A percentile compares a stretch with the other conserved stretches of the same genome.
Evolutionary conservation across 2,113 vertebrate genomes (phyloP).

Genomic region (Petaurus breviceps): DNA sequence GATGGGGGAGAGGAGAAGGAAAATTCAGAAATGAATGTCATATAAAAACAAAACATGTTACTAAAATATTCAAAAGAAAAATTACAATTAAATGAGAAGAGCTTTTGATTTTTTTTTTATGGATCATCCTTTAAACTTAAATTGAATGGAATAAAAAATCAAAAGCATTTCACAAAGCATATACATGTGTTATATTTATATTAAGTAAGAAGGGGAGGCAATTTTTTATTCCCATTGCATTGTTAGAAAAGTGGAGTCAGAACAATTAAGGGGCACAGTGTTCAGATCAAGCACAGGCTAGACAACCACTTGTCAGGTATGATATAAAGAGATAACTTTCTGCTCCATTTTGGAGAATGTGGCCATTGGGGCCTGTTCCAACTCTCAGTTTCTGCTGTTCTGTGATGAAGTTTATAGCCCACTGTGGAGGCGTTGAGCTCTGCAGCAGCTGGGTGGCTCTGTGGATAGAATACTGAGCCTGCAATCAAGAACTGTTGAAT

Average conservation of each 20-base stretch:
- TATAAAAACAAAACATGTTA: neutral
- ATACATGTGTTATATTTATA: neutral
- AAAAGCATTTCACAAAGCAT: neutral
- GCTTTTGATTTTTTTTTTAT: neutral
- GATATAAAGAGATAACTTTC: neutral
- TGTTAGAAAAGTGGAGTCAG: neutral
- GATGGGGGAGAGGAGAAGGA: neutral
- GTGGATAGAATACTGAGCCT: neutral
- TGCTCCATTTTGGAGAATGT: neutral
- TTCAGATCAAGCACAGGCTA: neutral
- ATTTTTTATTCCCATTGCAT: constrained; percentile 8
- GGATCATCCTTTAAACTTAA: neutral
- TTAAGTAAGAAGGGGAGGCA: neutral
- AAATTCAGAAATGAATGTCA: neutral
- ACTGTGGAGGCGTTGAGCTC: neutral
- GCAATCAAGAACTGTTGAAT: neutral
- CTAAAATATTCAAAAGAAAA: neutral
- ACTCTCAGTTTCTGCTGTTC: neutral
- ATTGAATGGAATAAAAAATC: neutral
- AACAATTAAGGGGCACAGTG: neutral
- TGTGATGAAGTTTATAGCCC: neutral
- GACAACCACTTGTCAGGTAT: neutral
- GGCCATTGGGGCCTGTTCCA: neutral
- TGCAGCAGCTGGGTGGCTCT: neutral
- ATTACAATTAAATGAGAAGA: neutral